These are phyloP conservation scores for Aphaenogaster ashmeadi DNA, from an alignment of 1,140 invertebrate genomes.

Conservation along the genomic window DNA sequence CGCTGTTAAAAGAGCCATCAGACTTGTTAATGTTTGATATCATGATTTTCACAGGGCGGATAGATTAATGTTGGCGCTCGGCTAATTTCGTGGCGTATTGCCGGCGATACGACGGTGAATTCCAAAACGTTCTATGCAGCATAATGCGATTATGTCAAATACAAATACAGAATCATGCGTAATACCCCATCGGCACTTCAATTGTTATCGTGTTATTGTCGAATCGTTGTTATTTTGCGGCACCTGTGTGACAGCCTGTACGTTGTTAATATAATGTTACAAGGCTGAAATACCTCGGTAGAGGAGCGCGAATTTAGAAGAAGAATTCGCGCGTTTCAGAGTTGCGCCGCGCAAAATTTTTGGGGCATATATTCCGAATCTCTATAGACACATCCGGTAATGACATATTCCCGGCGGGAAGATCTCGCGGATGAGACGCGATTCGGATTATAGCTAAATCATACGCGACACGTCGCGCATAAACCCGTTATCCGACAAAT, in stretches of 20 bases:
- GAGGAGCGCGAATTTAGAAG: neutral
- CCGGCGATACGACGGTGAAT: slow-evolving; percentile 25
- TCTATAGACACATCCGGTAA: neutral
- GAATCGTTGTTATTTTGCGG: neutral
- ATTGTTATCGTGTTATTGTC: slow-evolving; percentile 19
- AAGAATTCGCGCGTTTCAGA: neutral
- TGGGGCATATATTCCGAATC: neutral
- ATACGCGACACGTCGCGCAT: slow-evolving; percentile 25
- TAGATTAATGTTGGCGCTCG: slow-evolving; percentile 52
- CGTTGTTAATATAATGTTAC: neutral
- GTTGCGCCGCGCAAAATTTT: neutral
- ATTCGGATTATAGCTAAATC: slow-evolving; percentile 48
- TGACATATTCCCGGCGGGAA: neutral
- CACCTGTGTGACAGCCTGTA: neutral
- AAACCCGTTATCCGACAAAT: slow-evolving; percentile 51
- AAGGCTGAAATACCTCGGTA: neutral
- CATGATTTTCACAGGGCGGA: slow-evolving; percentile 50
- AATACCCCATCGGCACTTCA: neutral
- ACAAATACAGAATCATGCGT: neutral
- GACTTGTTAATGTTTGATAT: slow-evolving; percentile 63
- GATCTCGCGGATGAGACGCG: neutral
- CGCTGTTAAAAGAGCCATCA: slow-evolving; percentile 61
- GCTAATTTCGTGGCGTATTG: slow-evolving; percentile 50
- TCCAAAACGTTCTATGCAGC: slow-evolving; percentile 21
- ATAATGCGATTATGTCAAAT: slow-evolving; percentile 35